Evolutionary conservation across 2,113 vertebrate species (phyloP).

Genomic region (Meles meles): DNA sequence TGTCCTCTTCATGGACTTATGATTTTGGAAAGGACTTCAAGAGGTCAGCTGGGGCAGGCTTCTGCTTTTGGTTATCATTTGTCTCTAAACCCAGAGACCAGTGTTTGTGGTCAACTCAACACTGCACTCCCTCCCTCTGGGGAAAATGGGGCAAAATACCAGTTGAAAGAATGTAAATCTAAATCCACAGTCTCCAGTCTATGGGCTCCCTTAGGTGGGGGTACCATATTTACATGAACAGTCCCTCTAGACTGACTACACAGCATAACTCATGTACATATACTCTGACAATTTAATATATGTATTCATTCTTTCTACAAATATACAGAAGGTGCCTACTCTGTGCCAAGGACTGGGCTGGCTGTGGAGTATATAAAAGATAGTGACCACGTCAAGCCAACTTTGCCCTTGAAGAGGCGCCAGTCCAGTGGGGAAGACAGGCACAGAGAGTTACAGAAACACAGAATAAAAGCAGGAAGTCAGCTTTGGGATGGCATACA

Average conservation of each 20-base stretch:
- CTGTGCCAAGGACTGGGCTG: background rate
- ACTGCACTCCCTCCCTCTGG: background rate
- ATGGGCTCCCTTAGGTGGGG: background rate
- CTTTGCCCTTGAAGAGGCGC: background rate
- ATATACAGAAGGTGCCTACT: background rate
- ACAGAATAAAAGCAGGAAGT: background rate
- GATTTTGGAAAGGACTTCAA: background rate
- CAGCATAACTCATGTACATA: background rate
- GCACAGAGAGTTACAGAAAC: background rate
- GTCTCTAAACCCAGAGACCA: background rate
- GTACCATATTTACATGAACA: background rate
- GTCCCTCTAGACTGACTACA: background rate
- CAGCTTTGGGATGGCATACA: background rate
- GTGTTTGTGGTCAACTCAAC: background rate
- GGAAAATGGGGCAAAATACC: background rate
- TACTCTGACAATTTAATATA: background rate
- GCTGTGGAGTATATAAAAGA: background rate
- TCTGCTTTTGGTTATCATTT: background rate
- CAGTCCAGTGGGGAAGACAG: background rate
- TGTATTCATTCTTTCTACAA: background rate
- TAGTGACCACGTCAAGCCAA: background rate
- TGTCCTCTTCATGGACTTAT: background rate
- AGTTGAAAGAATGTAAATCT: background rate
- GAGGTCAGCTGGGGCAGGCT: background rate
- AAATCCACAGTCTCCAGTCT: background rate